Evolutionary conservation across 2,797 vertebrate species (phyloP).

Genomic region (Toxotes lorentzi): DNA sequence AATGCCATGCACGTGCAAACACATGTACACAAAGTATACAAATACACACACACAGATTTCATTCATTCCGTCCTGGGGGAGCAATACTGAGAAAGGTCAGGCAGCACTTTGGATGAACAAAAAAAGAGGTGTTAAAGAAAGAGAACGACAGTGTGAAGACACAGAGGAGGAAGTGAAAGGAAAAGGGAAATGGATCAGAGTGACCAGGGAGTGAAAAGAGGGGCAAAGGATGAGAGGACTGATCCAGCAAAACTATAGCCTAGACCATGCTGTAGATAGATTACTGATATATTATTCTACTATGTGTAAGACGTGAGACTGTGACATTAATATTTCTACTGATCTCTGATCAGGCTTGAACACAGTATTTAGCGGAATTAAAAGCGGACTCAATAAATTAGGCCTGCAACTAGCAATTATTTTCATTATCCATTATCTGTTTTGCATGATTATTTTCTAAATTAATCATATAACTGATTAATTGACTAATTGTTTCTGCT

Average conservation of each 20-base stretch:
- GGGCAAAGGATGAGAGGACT: not conserved
- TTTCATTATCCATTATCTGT: too few relatives aligned
- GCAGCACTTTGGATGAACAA: constrained; percentile 73
- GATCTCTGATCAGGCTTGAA: not conserved
- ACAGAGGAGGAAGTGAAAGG: constrained; percentile 32
- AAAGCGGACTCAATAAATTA: too few relatives aligned
- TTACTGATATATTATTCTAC: not conserved
- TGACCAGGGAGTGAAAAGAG: not conserved
- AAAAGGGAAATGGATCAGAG: constrained; percentile 14
- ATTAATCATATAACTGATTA: too few relatives aligned
- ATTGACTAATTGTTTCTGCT: too few relatives aligned
- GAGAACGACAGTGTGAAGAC: constrained; percentile 29
- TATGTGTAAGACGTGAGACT: not conserved
- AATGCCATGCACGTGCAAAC: constrained; percentile 33
- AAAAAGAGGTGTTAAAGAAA: constrained; percentile 55
- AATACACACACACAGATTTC: not conserved
- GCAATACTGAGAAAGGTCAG: constrained; percentile 77
- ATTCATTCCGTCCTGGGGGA: constrained; percentile 66
- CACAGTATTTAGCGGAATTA: not conserved
- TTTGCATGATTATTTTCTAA: too few relatives aligned
- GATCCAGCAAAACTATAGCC: not conserved
- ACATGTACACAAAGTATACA: not conserved
- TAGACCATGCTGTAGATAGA: not conserved
- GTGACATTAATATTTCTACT: not conserved
- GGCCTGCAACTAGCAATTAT: too few relatives aligned